Evolutionary conservation across 2,888 invertebrate genomes (phyloP).

Genomic region (Leptopterna dolabrata): DNA sequence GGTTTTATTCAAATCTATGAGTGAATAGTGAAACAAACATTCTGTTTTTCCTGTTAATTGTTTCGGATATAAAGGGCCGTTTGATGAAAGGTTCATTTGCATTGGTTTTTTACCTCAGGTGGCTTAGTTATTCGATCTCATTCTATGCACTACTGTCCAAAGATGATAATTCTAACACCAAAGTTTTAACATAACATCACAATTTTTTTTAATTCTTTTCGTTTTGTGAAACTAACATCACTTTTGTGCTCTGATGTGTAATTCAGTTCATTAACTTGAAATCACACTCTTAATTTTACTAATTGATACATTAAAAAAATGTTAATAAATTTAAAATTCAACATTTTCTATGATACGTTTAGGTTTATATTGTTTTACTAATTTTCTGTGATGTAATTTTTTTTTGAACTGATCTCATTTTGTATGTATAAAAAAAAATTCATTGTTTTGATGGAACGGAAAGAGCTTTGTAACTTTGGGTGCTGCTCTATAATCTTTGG

Average conservation of each 20-base stretch:
- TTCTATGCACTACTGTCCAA: constrained; percentile 23
- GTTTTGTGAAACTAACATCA: background rate
- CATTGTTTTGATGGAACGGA: constrained; percentile 8
- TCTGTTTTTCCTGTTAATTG: background rate
- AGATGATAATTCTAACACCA: constrained; percentile 40
- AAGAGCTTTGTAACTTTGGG: constrained; percentile 10
- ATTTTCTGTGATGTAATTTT: constrained; percentile 42
- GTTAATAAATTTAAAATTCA: background rate
- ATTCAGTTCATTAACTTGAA: constrained; percentile 2
- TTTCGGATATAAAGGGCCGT: background rate
- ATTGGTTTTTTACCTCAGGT: constrained; percentile 4
- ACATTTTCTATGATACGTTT: background rate
- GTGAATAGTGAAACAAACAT: background rate
- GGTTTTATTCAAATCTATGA: background rate
- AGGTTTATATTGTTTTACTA: background rate
- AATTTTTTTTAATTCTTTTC: background rate
- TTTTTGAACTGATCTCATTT: constrained; percentile 44
- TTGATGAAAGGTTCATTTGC: background rate
- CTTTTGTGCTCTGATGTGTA: background rate
- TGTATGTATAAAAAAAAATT: constrained; percentile 31
- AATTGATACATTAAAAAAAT: background rate
- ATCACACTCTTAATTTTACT: background rate
- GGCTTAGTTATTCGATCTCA: constrained; percentile 39
- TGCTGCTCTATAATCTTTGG: constrained; percentile 43
- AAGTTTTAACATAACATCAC: constrained; percentile 32